Conservation (phyloP, 2,888 invertebrate species). For the Chalcosyrphus nemorum region DNA sequence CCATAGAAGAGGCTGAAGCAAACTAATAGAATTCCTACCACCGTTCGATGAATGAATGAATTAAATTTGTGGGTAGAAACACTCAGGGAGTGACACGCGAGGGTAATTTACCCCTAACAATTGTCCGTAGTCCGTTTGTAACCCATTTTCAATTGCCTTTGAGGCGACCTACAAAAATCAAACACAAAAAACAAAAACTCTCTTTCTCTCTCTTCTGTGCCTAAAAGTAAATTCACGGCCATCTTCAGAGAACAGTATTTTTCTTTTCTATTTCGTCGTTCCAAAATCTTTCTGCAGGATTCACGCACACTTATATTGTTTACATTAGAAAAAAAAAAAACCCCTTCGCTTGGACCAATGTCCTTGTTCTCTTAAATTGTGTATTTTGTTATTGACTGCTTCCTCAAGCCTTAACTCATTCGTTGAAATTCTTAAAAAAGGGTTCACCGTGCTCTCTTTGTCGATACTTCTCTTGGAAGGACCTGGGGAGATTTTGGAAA, state of each 20-base stretch:
- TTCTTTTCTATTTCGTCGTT: too few species aligned
- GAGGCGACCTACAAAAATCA: conserved; percentile 57
- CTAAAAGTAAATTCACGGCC: conserved; percentile 30
- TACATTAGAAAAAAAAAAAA: not conserved
- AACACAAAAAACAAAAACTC: not conserved
- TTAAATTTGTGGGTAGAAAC: conserved; percentile 34
- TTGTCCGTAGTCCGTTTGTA: conserved; percentile 32
- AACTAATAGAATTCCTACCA: conserved; percentile 8
- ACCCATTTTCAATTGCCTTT: conserved; percentile 55
- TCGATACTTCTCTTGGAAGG: conserved; percentile 1
- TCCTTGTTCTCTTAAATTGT: conserved; percentile 26
- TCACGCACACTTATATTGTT: not conserved
- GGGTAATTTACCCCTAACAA: conserved; percentile 19
- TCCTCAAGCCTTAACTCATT: not conserved
- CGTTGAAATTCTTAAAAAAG: too few species aligned
- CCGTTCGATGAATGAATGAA: conserved; percentile 36
- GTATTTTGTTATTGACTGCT: not conserved
- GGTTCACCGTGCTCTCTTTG: not conserved
- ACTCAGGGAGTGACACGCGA: conserved; percentile 14
- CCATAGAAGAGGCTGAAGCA: not conserved
- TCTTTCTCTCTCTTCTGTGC: not conserved
- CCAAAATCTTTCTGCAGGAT: not conserved
- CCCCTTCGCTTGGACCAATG: not conserved
- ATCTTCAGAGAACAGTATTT: not conserved
- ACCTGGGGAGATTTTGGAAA: not conserved